Conservation (phyloP, 2,888 invertebrate genomes). For the Spialia ferax region DNA sequence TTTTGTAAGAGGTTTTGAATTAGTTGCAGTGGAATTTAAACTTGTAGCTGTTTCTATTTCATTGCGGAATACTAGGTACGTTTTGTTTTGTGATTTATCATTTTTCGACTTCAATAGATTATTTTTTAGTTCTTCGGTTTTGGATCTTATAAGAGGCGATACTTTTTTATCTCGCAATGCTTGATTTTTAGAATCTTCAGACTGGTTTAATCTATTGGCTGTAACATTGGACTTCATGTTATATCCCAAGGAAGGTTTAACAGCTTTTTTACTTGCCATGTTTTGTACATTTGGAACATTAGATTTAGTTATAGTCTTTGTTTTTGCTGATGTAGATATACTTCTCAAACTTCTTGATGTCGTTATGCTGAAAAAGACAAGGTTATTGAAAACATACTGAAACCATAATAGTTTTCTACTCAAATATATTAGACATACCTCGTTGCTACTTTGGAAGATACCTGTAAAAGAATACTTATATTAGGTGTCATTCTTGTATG, state of each 20-base stretch:
- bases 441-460: conserved; percentile 56
- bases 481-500: neutral
- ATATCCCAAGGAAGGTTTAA: neutral
- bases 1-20: conserved; percentile 42
- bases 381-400: neutral
- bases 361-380: conserved; percentile 54
- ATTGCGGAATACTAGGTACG: conserved; percentile 64
- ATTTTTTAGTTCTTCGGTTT: conserved; percentile 55
- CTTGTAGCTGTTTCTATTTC: conserved; percentile 56
- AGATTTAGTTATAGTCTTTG: conserved; percentile 2
- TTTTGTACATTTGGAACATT: neutral
- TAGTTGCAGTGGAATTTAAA: conserved; percentile 45
- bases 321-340: conserved; percentile 43
- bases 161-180: conserved; percentile 15
- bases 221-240: conserved; percentile 21
- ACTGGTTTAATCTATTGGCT: conserved; percentile 45
- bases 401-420: neutral
- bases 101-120: conserved; percentile 59
- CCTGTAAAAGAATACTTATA: conserved; percentile 57
- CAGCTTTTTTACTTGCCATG: neutral
- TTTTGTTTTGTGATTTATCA: conserved; percentile 52
- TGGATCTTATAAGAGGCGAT: conserved; percentile 43
- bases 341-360: conserved; percentile 55
- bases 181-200: neutral
- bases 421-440: conserved; percentile 52